Evolutionary conservation across 2,888 invertebrate species (phyloP).

Genomic region (Hypomecis atomaria): DNA sequence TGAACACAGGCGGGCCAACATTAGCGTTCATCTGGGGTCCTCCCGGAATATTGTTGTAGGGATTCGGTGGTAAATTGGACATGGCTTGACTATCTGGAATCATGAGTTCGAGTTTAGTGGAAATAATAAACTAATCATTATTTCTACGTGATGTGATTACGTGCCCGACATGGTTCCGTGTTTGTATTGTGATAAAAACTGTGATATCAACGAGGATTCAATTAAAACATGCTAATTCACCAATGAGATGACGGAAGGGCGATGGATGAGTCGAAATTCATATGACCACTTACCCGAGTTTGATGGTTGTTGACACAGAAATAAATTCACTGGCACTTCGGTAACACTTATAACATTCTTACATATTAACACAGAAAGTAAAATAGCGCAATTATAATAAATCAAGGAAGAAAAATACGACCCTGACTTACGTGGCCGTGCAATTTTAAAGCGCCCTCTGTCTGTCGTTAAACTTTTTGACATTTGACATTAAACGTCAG

Average conservation of each 20-base stretch:
- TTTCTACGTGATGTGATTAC: constrained; percentile 14
- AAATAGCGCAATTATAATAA: constrained; percentile 70
- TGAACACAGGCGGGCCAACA: constrained; percentile 54
- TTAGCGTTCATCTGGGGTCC: constrained; percentile 62
- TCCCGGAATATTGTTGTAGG: constrained; percentile 66
- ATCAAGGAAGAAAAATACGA: constrained; percentile 77
- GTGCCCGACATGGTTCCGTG: constrained; percentile 42
- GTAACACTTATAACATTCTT: constrained; percentile 70
- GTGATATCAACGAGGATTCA: constrained; percentile 64
- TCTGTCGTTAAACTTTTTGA: constrained; percentile 65
- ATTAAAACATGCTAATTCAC: constrained; percentile 80
- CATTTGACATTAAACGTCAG: constrained; percentile 44
- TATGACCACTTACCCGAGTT: constrained; percentile 65
- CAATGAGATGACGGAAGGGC: constrained; percentile 70
- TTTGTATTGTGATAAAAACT: constrained; percentile 65
- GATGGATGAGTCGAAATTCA: constrained; percentile 48
- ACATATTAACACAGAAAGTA: constrained; percentile 69
- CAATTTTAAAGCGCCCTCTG: constrained; percentile 80
- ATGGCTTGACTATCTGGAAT: constrained; percentile 79
- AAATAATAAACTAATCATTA: constrained; percentile 16
- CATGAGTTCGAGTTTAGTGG: constrained; percentile 47
- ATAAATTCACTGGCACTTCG: constrained; percentile 62
- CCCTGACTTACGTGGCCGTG: constrained; percentile 84
- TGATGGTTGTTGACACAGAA: constrained; percentile 60
- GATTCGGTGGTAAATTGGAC: constrained; percentile 78